Evolutionary conservation across 2,113 vertebrate species (phyloP).

Genomic region (Lagopus leucura): DNA sequence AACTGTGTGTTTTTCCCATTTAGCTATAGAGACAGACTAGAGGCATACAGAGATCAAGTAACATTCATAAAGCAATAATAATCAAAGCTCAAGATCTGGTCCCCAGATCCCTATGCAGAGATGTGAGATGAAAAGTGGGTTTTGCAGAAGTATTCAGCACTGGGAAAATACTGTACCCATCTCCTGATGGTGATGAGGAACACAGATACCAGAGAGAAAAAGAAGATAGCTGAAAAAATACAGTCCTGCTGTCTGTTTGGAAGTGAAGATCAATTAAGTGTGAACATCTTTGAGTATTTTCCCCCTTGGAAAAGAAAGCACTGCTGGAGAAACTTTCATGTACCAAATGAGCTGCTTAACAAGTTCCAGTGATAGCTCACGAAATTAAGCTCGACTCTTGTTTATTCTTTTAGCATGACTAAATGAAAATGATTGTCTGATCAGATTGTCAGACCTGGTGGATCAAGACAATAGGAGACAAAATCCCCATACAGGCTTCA

Average conservation of each 20-base stretch:
- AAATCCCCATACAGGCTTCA: background rate
- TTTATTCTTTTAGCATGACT: background rate
- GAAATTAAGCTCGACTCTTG: background rate
- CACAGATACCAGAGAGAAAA: background rate
- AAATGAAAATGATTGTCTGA: background rate
- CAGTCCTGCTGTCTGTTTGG: background rate
- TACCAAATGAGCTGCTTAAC: background rate
- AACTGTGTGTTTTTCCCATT: background rate
- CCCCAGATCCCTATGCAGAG: background rate
- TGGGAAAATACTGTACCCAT: fast-evolving
- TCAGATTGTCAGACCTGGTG: background rate
- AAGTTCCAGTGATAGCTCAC: background rate
- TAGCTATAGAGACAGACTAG: background rate
- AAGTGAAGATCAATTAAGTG: background rate
- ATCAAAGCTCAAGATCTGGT: background rate
- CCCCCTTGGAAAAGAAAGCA: background rate
- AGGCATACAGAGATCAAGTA: background rate
- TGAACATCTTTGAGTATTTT: background rate
- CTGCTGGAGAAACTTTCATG: background rate
- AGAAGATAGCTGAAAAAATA: background rate
- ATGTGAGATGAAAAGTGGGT: background rate
- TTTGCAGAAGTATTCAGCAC: background rate
- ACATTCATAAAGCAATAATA: background rate
- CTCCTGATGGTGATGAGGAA: background rate
- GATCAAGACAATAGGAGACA: background rate